Percentiles rank a stretch among this genome's conserved stretches.
Conservation (phyloP, 1,140 invertebrate species). For the Mesaphorura yosii region DNA sequence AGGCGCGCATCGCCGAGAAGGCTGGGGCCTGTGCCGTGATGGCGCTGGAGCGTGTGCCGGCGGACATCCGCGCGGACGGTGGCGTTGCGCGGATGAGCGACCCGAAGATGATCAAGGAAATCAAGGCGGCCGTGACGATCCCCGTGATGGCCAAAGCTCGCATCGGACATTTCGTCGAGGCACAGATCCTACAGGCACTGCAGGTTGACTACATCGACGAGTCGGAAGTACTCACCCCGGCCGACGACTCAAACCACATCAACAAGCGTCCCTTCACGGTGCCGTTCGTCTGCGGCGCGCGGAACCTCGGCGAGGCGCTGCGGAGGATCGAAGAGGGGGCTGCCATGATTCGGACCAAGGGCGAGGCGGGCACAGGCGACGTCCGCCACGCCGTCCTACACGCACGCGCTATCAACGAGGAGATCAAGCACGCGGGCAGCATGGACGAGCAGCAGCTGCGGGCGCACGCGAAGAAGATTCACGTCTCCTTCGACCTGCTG, state of each 20-base stretch:
- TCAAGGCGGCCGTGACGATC: neutral
- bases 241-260: neutral
- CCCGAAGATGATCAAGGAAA: conserved; percentile 5
- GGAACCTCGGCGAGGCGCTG: conserved; percentile 2
- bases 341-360: conserved; percentile 4
- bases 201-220: conserved; percentile 7
- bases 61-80: conserved; percentile 1
- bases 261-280: neutral
- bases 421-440: neutral
- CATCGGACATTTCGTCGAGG: conserved; percentile 5
- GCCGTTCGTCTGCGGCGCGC: neutral
- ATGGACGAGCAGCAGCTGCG: conserved; percentile 3
- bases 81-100: conserved; percentile 5
- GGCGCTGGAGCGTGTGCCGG: conserved; percentile 2
- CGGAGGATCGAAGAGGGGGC: neutral
- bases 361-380: conserved; percentile 5
- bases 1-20: neutral
- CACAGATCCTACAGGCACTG: neutral
- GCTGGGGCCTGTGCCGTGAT: conserved; percentile 1
- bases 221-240: conserved; percentile 1
- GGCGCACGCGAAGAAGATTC: neutral
- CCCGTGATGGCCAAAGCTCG: conserved; percentile 4
- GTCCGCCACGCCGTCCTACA: neutral
- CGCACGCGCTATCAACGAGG: neutral
- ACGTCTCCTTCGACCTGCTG: neutral